These are phyloP conservation scores for Neuroterus valhalla DNA, from an alignment of 1,140 invertebrate species.

Conservation along the genomic window DNA sequence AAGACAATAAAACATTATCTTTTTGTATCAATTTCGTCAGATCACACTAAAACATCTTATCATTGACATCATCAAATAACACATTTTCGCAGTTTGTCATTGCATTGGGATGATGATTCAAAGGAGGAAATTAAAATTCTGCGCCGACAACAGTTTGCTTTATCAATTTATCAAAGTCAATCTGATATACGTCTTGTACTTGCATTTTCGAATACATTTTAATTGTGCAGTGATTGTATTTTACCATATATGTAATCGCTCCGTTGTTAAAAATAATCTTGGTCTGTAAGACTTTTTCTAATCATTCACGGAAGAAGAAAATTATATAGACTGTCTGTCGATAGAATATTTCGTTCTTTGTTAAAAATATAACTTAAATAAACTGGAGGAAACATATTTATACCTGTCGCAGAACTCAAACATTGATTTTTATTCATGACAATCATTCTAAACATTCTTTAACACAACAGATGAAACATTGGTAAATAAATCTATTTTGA, in stretches of 20 bases:
- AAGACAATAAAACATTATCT: conserved; percentile 12
- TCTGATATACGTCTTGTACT: not conserved
- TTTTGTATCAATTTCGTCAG: not conserved
- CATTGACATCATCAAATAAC: not conserved
- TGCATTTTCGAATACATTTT: not conserved
- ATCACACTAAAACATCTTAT: not conserved
- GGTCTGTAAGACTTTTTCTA: not conserved
- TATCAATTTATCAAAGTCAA: conserved; percentile 14
- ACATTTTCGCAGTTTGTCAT: conserved; percentile 3
- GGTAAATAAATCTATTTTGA: too few relatives aligned
- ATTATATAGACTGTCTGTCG: not conserved
- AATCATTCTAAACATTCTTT: too few relatives aligned
- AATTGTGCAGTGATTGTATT: conserved; percentile 15
- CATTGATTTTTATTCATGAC: too few relatives aligned
- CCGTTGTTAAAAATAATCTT: conserved; percentile 20
- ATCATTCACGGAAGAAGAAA: not conserved
- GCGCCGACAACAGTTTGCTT: not conserved
- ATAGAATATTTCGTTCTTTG: too few relatives aligned
- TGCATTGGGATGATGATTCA: not conserved
- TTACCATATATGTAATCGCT: not conserved
- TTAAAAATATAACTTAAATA: too few relatives aligned
- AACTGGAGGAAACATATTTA: too few relatives aligned
- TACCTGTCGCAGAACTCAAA: too few relatives aligned
- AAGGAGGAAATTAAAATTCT: conserved; percentile 3
- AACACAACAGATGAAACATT: too few relatives aligned